Conservation (phyloP, 1,140 invertebrate species). For the Matsumurasca onukii region DNA sequence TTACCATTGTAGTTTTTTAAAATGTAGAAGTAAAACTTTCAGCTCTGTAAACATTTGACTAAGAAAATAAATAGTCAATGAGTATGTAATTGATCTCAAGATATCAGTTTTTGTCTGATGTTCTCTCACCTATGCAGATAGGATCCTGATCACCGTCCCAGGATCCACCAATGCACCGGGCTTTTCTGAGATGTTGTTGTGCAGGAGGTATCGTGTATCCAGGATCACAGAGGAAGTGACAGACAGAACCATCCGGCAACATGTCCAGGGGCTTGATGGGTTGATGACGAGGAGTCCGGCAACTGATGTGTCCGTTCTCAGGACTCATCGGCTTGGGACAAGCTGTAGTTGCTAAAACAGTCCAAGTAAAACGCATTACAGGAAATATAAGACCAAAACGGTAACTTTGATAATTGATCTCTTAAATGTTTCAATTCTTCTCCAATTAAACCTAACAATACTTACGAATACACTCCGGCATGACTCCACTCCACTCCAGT, state of each 20-base stretch:
- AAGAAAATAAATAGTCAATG: no score
- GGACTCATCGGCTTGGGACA: slow-evolving; percentile 12
- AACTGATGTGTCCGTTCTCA: slow-evolving; percentile 9
- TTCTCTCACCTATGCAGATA: slow-evolving; percentile 8
- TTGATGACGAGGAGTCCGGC: slow-evolving; percentile 15
- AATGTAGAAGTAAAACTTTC: no score
- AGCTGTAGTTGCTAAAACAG: slow-evolving; percentile 5
- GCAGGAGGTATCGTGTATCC: slow-evolving; percentile 9
- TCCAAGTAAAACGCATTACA: no score
- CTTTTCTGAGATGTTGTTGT: background rate
- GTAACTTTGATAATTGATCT: no score
- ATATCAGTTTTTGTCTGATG: background rate
- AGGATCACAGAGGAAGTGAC: slow-evolving; percentile 18
- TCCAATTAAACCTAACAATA: no score
- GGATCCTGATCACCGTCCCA: slow-evolving; percentile 18
- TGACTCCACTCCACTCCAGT: slow-evolving; percentile 25
- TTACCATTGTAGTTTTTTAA: no score
- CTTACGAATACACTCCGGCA: slow-evolving; percentile 22
- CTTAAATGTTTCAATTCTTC: no score
- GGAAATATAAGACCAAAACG: no score
- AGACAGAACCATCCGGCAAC: slow-evolving; percentile 10
- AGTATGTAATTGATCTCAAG: no score
- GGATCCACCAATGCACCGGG: background rate
- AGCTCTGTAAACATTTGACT: no score
- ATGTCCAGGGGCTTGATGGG: background rate